These are phyloP conservation scores for Pseudorasbora parva DNA, from an alignment of 2,113 vertebrate genomes.

Conservation along the genomic window DNA sequence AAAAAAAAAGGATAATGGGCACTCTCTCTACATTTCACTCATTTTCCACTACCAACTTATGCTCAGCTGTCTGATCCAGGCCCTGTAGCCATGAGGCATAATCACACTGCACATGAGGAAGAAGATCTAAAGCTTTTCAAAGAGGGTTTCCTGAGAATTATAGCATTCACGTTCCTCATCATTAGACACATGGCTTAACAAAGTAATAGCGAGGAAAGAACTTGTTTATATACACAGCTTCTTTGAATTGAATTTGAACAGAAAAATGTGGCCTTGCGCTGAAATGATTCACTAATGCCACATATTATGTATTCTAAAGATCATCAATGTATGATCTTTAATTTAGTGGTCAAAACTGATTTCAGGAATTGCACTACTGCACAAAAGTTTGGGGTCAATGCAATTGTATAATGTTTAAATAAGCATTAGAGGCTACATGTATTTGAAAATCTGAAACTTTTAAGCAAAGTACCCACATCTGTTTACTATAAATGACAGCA, in stretches of 20 bases:
- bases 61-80: constrained; percentile 31
- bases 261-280: neutral
- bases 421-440: neutral
- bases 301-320: neutral
- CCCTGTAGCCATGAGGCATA: constrained; percentile 15
- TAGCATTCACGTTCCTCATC: neutral
- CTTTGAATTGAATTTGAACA: neutral
- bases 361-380: neutral
- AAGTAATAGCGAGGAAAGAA: neutral
- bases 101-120: neutral
- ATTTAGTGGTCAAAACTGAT: neutral
- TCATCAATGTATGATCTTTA: neutral
- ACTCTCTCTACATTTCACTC: constrained; percentile 59
- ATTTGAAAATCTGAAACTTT: too few relatives aligned
- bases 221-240: constrained; percentile 1
- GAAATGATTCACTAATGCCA: neutral
- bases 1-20: constrained; percentile 55
- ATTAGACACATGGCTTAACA: constrained; percentile 17
- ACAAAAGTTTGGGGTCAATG: too few relatives aligned
- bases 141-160: constrained; percentile 13
- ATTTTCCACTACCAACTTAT: constrained; percentile 55
- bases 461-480: too few relatives aligned
- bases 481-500: too few relatives aligned
- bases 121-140: constrained; percentile 7
- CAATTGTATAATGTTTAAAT: too few relatives aligned